Base-by-base conservation (phyloP, 2,888 invertebrate species). In the Bimastos eiseni region DNA sequence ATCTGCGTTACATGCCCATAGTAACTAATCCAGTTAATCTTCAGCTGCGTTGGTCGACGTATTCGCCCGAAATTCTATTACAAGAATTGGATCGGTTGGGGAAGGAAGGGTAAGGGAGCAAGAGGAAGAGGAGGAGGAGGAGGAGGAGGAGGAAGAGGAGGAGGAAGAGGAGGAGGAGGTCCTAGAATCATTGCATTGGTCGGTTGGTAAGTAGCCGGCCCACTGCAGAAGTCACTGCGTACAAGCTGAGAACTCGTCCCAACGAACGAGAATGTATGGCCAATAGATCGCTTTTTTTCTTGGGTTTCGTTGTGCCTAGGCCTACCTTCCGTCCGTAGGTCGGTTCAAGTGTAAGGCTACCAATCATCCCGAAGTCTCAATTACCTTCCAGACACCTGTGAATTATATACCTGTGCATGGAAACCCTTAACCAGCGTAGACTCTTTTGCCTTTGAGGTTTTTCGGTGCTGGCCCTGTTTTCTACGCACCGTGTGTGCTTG, bases 391-490 rank as follows among this genome's bases (percentile, higher is more conserved):
- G 70, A 70, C 70, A 70, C 30, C 70, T 70, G 70, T 11, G 70
- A 70, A 70, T 70, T 70, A 70, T 49, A 49, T 70, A 70, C 70
- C 70, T 70, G 70, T 70, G 70, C 70, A 70, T 70, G 70, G 70
- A 70, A 70, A n/a, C 30, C 70, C 70, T 70, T 70, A 70, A n/a
- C 49, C 30, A 70, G 70, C 6, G 70, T 17, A 70, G 70, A 30
- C 70, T 30, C 70, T 30, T n/a, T 30, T n/a, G 30, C 30, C n/a
- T 30, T 70, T n/a, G 70, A n/a, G 70, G 30, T 70, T 70, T n/a
- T 70, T 70, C 1, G 70, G 70, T 70, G 70, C 70, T 70, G 70
- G 70, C 70, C 70, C 70, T n/a, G 30, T 70, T 70, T 70, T 11
- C n/a, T 70, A 11, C n/a, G 70, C n/a, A 70, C n/a, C 13, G 70